Percentiles rank a stretch among this genome's conserved stretches.
phyloP scores from a whole-genome alignment of 2,113 vertebrate genomes.

The Panthera uncia region DNA sequence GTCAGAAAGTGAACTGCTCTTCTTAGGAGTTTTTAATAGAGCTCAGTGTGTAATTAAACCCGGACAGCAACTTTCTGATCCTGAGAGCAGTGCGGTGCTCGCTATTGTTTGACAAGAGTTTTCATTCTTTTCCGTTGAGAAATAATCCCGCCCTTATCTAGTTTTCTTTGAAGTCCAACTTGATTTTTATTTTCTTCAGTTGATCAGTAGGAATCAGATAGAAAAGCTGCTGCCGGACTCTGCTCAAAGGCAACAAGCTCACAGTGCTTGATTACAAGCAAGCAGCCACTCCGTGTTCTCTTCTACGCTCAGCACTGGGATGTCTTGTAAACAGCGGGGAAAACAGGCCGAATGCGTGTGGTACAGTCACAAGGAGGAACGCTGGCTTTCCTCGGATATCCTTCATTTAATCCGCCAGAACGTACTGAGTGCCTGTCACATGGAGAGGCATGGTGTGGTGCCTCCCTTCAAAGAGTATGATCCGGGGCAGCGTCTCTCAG shows the following conservation, averaged over 20 bases:
- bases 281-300: not conserved
- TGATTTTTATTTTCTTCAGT: conserved; percentile 18
- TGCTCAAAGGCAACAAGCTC: not conserved
- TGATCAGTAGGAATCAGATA: not conserved
- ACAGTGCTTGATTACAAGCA: not conserved
- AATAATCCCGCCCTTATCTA: conserved; percentile 13
- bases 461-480: not conserved
- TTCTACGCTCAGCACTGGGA: not conserved
- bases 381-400: not conserved
- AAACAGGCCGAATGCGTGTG: not conserved
- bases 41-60: not conserved
- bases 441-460: not conserved
- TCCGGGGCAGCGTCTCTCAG: not conserved
- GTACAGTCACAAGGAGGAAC: not conserved
- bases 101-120: not conserved
- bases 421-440: not conserved
- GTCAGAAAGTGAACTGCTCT: not conserved
- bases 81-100: not conserved
- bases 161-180: not conserved
- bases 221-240: not conserved
- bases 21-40: not conserved
- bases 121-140: conserved; percentile 10
- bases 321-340: not conserved
- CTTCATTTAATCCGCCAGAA: not conserved
- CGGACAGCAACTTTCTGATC: not conserved